phyloP scores from a whole-genome alignment of 1,140 invertebrate species.

The Hylaeus anthracinus region DNA sequence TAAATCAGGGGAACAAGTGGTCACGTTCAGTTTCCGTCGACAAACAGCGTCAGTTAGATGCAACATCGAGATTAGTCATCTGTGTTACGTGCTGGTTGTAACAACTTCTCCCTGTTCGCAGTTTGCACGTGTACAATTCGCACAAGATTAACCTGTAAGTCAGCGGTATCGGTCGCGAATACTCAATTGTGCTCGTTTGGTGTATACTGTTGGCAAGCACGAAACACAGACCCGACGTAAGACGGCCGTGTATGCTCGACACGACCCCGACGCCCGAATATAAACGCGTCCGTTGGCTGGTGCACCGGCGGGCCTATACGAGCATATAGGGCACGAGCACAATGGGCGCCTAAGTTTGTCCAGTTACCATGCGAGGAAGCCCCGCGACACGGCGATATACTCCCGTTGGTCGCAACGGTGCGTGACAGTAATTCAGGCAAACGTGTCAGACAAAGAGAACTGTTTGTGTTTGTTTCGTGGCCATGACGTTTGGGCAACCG shows the following conservation, averaged over 20 bases:
- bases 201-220: background rate
- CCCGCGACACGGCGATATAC: conserved; percentile 34
- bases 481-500: conserved; percentile 46
- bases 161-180: conserved; percentile 20
- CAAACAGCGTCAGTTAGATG: background rate
- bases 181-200: conserved; percentile 23
- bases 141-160: conserved; percentile 25
- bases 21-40: background rate
- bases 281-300: conserved; percentile 16
- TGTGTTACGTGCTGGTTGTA: no score
- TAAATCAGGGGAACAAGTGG: background rate
- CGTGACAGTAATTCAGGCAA: conserved; percentile 57
- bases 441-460: conserved; percentile 47
- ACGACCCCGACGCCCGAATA: conserved; percentile 28
- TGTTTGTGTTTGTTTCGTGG: conserved; percentile 53
- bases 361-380: conserved; percentile 41
- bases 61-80: background rate
- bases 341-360: conserved; percentile 43
- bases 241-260: background rate
- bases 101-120: background rate
- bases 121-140: background rate
- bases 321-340: conserved; percentile 36
- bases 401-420: conserved; percentile 36
- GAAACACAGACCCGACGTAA: background rate
- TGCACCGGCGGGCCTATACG: background rate